Evolutionary conservation across 2,888 invertebrate genomes (phyloP).

Genomic region (Agonum fuliginosum): DNA sequence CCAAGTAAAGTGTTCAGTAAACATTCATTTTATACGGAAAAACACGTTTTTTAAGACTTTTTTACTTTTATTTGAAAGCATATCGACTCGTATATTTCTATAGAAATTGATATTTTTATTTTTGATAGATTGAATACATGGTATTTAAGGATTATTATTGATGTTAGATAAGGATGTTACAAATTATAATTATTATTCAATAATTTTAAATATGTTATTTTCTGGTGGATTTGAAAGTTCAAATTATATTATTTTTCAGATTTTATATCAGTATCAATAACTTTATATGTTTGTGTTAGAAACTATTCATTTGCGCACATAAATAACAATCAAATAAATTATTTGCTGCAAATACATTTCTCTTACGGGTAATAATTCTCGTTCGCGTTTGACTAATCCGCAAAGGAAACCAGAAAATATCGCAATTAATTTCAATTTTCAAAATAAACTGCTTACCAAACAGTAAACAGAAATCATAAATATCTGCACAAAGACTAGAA

Average conservation of each 20-base stretch:
- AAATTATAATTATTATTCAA: too few relatives aligned
- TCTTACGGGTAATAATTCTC: not conserved
- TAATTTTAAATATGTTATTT: too few relatives aligned
- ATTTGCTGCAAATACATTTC: too few relatives aligned
- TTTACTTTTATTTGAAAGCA: too few relatives aligned
- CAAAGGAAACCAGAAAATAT: constrained; percentile 20
- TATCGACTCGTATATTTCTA: too few relatives aligned
- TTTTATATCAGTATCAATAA: not conserved
- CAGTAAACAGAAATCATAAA: constrained; percentile 5
- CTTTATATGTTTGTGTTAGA: not conserved
- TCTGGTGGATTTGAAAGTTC: not conserved
- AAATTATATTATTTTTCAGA: not conserved
- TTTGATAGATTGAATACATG: too few relatives aligned
- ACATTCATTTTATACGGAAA: too few relatives aligned
- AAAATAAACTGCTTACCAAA: constrained; percentile 17
- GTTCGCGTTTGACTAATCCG: not conserved
- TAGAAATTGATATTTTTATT: too few relatives aligned
- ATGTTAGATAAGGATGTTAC: too few relatives aligned
- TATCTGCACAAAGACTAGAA: not conserved
- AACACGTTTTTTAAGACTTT: too few relatives aligned
- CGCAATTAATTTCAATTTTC: constrained; percentile 33
- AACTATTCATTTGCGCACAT: not conserved
- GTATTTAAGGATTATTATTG: too few relatives aligned
- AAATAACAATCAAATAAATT: not conserved
- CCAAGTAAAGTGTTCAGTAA: too few relatives aligned